Conservation (phyloP, 2,113 vertebrate genomes). For the Probosciger aterrimus region DNA sequence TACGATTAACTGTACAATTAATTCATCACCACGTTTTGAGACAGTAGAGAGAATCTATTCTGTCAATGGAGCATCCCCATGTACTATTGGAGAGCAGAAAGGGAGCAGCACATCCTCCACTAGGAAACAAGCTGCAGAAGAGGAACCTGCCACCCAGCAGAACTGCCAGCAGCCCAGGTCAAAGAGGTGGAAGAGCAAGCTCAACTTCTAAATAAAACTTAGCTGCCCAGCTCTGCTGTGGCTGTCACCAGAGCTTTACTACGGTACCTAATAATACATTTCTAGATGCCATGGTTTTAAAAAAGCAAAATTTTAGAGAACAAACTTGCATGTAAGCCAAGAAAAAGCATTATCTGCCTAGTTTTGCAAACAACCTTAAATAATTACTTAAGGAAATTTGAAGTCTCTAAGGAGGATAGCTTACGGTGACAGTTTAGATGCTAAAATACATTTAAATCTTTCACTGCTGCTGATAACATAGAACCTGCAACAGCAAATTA, state of each 20-base stretch:
- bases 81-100: neutral
- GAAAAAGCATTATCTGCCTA: neutral
- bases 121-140: neutral
- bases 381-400: neutral
- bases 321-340: neutral
- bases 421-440: neutral
- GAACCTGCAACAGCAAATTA: neutral
- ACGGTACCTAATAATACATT: neutral
- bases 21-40: neutral
- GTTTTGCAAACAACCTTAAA: neutral
- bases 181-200: neutral
- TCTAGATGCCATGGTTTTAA: neutral
- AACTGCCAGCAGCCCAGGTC: neutral
- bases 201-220: neutral
- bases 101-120: neutral
- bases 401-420: neutral
- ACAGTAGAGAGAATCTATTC: neutral
- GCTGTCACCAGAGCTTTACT: neutral
- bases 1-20: neutral
- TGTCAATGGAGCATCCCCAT: constrained; percentile 1
- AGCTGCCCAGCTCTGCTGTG: neutral
- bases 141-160: neutral
- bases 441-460: neutral
- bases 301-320: neutral
- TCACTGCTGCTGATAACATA: neutral